Evolutionary conservation across 1,140 invertebrate species (phyloP), one percentile per base, ranked within the genome.

Genomic region (Drosophila pseudoananassae): DNA sequence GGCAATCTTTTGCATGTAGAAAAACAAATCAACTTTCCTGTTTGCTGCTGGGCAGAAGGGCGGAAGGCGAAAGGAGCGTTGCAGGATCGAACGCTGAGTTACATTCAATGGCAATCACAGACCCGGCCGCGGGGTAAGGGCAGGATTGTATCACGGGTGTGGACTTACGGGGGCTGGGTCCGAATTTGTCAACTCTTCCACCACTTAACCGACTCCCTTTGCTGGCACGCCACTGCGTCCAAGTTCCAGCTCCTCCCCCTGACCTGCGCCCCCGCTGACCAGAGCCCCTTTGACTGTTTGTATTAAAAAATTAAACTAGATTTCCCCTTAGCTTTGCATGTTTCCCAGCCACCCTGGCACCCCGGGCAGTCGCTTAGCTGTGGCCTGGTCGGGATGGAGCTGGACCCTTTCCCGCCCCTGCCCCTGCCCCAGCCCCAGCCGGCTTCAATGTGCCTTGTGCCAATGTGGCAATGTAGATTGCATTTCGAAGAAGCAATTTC

Each of bases 271-370:
- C 17, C 45, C 46, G 58, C 46, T 49, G 50, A 49, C 36, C 71
- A 31, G 10, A 38, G 38, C 71, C 63, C 65, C 78, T 85, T 85
- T 85, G 81, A 85, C 77, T 66, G 69, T 76, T 85, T 73, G 81
- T 82, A 82, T 82, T 76, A 82, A 88, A 87, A 87, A 87, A 88
- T 87, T 88, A 87, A 87, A 87, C 82, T 88, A 82, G 82, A 88
- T 87, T 87, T 88, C 82, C 83, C 83, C 78, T 82, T 87, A 82
- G 82, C 78, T 81, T 85, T 85, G 72, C 68, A 85, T 85, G 81
- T 61, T 87, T 72, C 50, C 72, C 55, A 82, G 70, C 53, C 78
- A 74, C 74, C 78, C 63, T 65, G 71, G 78, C 78, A 74, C 74
- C 78, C 63, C 75, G 71, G 78, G 83, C 77, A 70, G 68, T 59